A percentile compares a stretch with the other conserved stretches of the same genome.
These are phyloP conservation scores for Thereva nobilitata DNA, from an alignment of 2,888 invertebrate genomes.

Conservation along the genomic window DNA sequence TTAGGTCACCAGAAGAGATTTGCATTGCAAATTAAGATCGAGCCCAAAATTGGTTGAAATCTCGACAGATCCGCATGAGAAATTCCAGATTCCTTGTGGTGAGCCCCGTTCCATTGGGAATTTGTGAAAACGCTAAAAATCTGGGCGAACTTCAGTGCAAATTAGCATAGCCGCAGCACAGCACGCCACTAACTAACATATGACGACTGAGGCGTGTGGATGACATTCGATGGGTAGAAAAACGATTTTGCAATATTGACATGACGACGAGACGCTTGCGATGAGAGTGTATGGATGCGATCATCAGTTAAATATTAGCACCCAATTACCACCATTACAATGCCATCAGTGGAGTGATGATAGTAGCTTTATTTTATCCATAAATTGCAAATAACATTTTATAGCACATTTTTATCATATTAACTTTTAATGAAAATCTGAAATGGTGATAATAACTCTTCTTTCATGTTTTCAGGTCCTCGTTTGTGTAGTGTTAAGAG, in stretches of 20 bases:
- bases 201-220: not conserved
- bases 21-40: constrained; percentile 9
- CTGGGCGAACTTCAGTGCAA: not conserved
- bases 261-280: too few species aligned
- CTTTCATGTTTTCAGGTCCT: constrained; percentile 53
- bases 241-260: too few species aligned
- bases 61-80: not conserved
- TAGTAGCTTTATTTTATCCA: too few species aligned
- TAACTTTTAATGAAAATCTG: not conserved
- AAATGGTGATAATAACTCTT: too few species aligned
- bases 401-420: not conserved
- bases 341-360: too few species aligned
- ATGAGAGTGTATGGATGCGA: too few species aligned
- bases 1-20: constrained; percentile 9
- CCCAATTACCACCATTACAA: too few species aligned
- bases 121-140: not conserved
- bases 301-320: too few species aligned
- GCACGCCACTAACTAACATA: not conserved
- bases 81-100: not conserved
- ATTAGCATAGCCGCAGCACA: constrained; percentile 2
- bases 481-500: constrained; percentile 58
- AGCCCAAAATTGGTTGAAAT: constrained; percentile 3
- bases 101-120: too few species aligned
- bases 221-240: not conserved
- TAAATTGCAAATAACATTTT: not conserved